phyloP scores from a whole-genome alignment of 2,888 invertebrate species.

The Lasioglossum marginatum region DNA sequence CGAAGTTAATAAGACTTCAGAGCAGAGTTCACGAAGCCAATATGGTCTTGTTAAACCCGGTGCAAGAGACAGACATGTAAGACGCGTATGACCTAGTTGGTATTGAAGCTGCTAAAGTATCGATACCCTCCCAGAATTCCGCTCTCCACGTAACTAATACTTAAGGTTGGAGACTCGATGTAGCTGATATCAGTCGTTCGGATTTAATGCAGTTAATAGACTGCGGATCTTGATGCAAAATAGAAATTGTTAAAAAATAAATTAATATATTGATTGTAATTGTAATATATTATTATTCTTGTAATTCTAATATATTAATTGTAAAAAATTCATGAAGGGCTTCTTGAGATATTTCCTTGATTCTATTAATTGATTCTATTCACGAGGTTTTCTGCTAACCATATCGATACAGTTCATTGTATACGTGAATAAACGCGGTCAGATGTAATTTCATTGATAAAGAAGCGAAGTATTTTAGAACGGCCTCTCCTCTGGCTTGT shows the following conservation, averaged over 20 bases:
- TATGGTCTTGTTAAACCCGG: neutral
- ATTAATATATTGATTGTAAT: too few relatives aligned
- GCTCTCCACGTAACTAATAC: neutral
- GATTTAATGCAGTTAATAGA: too few relatives aligned
- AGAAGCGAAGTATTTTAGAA: slow-evolving; percentile 13
- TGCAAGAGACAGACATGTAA: neutral
- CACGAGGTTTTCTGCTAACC: neutral
- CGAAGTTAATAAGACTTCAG: neutral
- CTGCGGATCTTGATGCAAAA: too few relatives aligned
- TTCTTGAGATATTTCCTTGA: too few relatives aligned
- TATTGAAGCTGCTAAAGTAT: neutral
- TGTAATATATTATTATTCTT: too few relatives aligned
- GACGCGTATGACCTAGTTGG: neutral
- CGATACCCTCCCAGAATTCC: neutral
- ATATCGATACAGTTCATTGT: neutral
- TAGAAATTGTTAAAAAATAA: too few relatives aligned
- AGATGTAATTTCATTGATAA: slow-evolving; percentile 39
- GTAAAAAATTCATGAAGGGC: too few relatives aligned
- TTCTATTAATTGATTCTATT: too few relatives aligned
- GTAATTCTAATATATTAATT: too few relatives aligned
- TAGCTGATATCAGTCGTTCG: neutral
- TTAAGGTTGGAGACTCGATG: neutral
- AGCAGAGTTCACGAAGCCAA: neutral
- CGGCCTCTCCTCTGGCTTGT: slow-evolving; percentile 18
- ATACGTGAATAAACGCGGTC: neutral